Evolutionary conservation across 2,797 vertebrate species (phyloP).

Genomic region (Parotocinclus haroldoi): DNA sequence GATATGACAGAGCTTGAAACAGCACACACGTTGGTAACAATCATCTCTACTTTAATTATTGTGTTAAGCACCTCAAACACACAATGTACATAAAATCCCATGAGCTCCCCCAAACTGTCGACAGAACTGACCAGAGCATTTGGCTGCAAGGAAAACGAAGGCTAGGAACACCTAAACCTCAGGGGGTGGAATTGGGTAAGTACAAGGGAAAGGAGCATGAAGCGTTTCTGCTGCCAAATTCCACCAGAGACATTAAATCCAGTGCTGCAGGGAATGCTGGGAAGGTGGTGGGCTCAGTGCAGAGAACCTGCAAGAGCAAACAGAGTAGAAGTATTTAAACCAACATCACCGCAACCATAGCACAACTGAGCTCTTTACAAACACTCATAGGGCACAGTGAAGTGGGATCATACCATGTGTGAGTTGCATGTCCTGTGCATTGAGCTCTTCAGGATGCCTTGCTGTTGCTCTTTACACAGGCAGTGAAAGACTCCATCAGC

Average conservation of each 20-base stretch:
- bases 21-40: constrained; percentile 32
- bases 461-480: constrained; percentile 70
- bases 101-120: constrained; percentile 58
- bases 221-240: constrained; percentile 59
- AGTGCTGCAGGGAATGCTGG: constrained; percentile 75
- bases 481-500: constrained; percentile 72
- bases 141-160: constrained; percentile 7
- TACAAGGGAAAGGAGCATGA: constrained; percentile 10
- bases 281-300: constrained; percentile 73
- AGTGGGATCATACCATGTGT: neutral
- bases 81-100: constrained; percentile 63
- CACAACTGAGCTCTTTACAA: too few species aligned
- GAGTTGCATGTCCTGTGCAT: constrained; percentile 41
- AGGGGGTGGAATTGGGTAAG: constrained; percentile 14
- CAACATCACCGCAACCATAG: too few species aligned
- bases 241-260: constrained; percentile 59
- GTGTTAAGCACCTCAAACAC: constrained; percentile 64
- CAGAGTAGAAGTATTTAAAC: too few species aligned
- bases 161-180: constrained; percentile 51
- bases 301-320: constrained; percentile 59
- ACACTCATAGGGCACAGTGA: too few species aligned
- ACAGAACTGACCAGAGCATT: constrained; percentile 43
- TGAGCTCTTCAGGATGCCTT: constrained; percentile 64
- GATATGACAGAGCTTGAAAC: neutral
- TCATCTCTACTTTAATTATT: constrained; percentile 62